Evolutionary conservation across 37 sponge, comb jelly and placozoan species (phyloP), one percentile per base, ranked within the genome.

Genomic region (Ianthella basta): DNA sequence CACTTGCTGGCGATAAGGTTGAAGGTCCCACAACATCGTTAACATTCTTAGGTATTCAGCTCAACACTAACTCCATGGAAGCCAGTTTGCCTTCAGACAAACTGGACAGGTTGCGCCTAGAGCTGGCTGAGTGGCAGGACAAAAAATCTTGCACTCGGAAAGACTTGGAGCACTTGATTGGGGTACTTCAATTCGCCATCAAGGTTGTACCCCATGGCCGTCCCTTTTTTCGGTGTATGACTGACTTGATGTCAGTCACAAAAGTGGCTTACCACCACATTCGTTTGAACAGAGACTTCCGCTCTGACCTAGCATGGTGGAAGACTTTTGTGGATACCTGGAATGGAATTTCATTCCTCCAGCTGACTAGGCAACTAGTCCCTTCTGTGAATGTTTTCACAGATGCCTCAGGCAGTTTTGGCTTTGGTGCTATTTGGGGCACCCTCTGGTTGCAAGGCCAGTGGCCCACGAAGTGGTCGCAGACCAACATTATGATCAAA

Each of bases 301-400:
- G 64, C 64, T 61, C 64, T 29, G 64, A 61, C 10, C 10, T 61
- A 61, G 64, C 64, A 13, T 61, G 64, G 64, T 61, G 64, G 64
- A 29, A 27, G 29, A 61, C 13, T 4, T 61, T 61, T 61, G 64
- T 61, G 29, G 64, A 61, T 10, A n/a, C 64, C 8, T 44, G 50
- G 50, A 44, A 44, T 44, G 50, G 50, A 3, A 8, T 44, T 44
- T 44, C 50, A 44, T 10, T 61, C 2, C 64, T 61, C 4, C 24
- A 27, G 4, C 29, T 61, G 64, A 61, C 64, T 29, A n/a, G 10
- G 14, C 4, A 61, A 27, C 4, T 61, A 27, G 64, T 61, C 64
- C 64, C 64, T 61, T 61, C 64, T 27, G 29, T 61, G 64, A 61
- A 61, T 61, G 29, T 61, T n/a, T 61, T 61, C 64, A 61, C 64